Conservation (phyloP, 2,113 vertebrate genomes). For the Cebus imitator region DNA sequence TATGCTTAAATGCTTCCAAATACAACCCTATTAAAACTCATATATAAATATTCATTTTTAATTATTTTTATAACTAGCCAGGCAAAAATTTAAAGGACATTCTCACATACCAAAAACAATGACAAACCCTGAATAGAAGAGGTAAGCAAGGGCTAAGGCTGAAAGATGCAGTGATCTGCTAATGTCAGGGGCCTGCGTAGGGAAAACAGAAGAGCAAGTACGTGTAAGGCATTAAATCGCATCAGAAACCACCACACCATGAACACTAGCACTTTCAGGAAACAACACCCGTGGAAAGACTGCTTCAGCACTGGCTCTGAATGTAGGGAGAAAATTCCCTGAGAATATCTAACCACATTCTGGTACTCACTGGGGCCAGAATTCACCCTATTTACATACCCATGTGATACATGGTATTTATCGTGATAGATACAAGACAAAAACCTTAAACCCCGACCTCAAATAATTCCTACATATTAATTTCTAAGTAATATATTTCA, state of each 20-base stretch:
- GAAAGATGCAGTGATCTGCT: background rate
- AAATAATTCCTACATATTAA: background rate
- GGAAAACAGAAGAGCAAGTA: background rate
- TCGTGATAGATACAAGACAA: background rate
- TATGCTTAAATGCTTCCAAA: background rate
- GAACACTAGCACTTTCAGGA: background rate
- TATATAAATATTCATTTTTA: background rate
- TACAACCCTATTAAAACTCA: background rate
- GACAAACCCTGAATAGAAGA: background rate
- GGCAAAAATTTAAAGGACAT: background rate
- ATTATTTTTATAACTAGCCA: background rate
- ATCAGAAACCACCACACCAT: background rate
- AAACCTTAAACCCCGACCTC: background rate
- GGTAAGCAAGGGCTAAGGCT: background rate
- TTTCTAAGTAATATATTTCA: background rate
- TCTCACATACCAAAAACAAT: background rate
- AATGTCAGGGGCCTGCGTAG: fast-evolving
- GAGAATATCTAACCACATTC: background rate
- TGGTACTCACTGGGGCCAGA: background rate
- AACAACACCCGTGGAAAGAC: background rate
- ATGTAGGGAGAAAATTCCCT: background rate
- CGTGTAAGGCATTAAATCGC: too few relatives aligned
- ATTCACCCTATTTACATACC: background rate
- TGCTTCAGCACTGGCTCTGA: background rate
- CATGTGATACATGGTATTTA: background rate